These are phyloP conservation scores for Dendrolimus houi DNA, from an alignment of 2,888 invertebrate species.

Conservation along the genomic window DNA sequence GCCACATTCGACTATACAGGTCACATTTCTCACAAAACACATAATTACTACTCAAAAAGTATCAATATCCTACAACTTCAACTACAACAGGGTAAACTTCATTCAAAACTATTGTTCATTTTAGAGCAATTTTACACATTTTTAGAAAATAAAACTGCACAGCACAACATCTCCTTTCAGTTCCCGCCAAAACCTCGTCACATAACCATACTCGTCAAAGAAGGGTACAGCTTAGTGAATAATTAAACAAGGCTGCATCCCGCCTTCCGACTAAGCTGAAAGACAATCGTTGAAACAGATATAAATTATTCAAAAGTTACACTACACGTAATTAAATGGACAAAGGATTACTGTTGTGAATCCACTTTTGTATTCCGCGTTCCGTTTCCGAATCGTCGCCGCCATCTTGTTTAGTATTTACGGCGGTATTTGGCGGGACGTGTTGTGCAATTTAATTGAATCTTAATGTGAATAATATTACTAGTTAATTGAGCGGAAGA, in stretches of 20 bases:
- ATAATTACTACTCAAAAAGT: too few species aligned
- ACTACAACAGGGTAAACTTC: too few species aligned
- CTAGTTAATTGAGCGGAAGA: too few species aligned
- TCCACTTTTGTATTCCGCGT: neutral
- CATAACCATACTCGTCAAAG: neutral
- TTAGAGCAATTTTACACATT: too few species aligned
- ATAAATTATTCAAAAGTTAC: neutral
- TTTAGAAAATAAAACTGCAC: too few species aligned
- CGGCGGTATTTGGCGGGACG: neutral
- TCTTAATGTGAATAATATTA: too few species aligned
- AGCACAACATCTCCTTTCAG: too few species aligned
- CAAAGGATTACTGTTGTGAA: neutral
- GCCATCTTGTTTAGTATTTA: neutral
- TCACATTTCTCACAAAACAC: too few species aligned
- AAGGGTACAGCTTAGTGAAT: neutral
- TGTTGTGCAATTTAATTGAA: neutral
- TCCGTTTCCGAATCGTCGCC: neutral
- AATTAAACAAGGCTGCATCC: neutral
- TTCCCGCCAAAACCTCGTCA: neutral
- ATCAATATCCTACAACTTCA: too few species aligned
- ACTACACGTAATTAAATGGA: neutral
- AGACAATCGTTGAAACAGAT: neutral
- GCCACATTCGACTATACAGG: too few species aligned
- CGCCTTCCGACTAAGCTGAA: neutral
- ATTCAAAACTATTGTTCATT: too few species aligned